Percentiles rank a stretch among this genome's conserved stretches.
Conservation (phyloP, 2,888 invertebrate genomes). For the Heterodera filipjevi region DNA sequence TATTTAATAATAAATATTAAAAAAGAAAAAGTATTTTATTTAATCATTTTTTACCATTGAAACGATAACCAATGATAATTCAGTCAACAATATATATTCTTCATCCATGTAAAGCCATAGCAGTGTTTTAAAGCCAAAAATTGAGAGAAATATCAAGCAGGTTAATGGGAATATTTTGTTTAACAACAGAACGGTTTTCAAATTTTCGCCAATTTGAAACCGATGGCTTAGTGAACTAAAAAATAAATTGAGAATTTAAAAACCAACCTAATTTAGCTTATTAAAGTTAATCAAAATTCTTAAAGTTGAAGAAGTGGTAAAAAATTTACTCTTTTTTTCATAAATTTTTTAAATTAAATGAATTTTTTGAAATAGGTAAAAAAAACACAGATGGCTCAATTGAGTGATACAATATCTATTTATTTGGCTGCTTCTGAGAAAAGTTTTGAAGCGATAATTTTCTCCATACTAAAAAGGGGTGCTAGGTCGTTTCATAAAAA, state of each 20-base stretch:
- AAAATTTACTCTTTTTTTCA: no score
- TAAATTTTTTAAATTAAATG: no score
- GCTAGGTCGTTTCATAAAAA: no score
- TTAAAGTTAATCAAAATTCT: neutral
- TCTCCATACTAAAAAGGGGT: no score
- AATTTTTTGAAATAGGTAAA: no score
- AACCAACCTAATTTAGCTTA: neutral
- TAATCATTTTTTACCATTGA: conserved; percentile 11
- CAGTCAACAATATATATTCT: neutral
- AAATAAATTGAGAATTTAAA: neutral
- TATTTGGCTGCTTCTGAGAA: no score
- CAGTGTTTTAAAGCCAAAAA: neutral
- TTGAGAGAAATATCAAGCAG: neutral
- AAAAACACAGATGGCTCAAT: no score
- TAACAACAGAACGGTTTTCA: conserved; percentile 25
- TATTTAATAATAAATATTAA: neutral
- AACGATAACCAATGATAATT: conserved; percentile 12
- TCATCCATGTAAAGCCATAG: conserved; percentile 6
- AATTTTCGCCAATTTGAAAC: conserved; percentile 35
- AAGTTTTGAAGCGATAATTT: no score
- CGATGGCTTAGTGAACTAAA: conserved; percentile 25
- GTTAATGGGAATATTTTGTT: neutral
- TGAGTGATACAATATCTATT: no score
- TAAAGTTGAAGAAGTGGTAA: no score
- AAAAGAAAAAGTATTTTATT: neutral